Conservation (phyloP, 2,113 vertebrate genomes). For the Hippoglossus stenolepis region DNA sequence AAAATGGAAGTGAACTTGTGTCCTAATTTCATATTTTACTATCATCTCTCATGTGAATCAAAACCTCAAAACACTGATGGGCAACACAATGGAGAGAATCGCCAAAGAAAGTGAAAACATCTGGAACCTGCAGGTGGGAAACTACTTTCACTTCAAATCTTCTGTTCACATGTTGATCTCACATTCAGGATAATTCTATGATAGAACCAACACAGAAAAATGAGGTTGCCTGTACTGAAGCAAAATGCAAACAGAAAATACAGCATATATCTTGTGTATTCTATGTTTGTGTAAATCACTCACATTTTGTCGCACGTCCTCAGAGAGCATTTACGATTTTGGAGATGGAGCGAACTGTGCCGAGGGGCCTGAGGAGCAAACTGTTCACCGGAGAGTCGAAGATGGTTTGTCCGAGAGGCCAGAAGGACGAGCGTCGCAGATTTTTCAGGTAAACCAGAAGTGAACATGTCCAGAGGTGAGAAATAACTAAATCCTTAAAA, state of each 20-base stretch:
- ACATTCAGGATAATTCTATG: background rate
- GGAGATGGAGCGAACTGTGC: constrained; percentile 89
- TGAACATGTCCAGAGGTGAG: background rate
- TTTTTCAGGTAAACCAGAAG: constrained; percentile 85
- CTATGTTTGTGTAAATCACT: background rate
- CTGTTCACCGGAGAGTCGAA: constrained; percentile 83
- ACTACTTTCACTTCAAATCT: background rate
- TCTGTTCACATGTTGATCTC: background rate
- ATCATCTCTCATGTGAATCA: no score
- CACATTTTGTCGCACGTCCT: background rate
- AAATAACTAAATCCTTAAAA: background rate
- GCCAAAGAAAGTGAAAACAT: constrained; percentile 89
- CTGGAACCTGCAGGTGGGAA: constrained; percentile 92
- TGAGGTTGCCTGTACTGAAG: background rate
- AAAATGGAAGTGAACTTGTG: no score
- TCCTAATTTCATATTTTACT: accelerated
- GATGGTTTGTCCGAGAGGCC: constrained; percentile 78
- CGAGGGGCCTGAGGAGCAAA: constrained; percentile 77
- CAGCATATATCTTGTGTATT: no score
- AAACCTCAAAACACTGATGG: constrained; percentile 90
- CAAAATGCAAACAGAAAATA: no score
- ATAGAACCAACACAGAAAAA: background rate
- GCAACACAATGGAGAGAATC: constrained; percentile 87
- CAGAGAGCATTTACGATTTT: constrained; percentile 90
- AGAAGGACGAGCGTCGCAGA: constrained; percentile 82